Base-by-base conservation (phyloP, 2,113 vertebrate species). In the Corythaixoides concolor region DNA sequence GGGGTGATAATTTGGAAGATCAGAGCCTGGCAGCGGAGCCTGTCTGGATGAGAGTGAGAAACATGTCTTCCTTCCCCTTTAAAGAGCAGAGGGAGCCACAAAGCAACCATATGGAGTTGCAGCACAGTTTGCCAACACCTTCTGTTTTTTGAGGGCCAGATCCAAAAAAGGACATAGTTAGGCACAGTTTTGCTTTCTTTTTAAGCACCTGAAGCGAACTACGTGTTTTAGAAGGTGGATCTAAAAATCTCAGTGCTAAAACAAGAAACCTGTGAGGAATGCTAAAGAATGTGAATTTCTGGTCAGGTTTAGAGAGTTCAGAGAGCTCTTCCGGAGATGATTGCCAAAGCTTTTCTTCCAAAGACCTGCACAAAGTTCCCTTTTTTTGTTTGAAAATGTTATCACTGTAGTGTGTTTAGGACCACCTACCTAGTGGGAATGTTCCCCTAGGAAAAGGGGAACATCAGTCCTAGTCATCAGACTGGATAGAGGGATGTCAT, bases 131-230 rank as follows among this genome's bases (percentile, higher is more conserved):
- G 94, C 94, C 86, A 81, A 89, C 67, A 74, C 74, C 88, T 72
- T 93, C 97, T 97, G 96, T 49, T 43, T 87, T 79, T 68, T 79
- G 78, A 95, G 58, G 83, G 92, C 53, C 77, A 89, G 69, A 89
- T 94, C 74, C 89, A 94, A 83, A 21, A 79, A 68, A 79, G 89
- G 93, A 82, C 81, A 45, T 45, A 45, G 91, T 24, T 45, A 81
- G 70, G 62, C 74, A 95, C 45, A 32, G 66, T 60, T 89, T 82
- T 89, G 11, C 5, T 72, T 88, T 53, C 50, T 69, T 89, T 69
- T 66, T 41, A 62, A 72, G 66, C 81, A 45, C 87, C 60, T 88
- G 87, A 95, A 89, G 45, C 23, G 60, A 94, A 27, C 35, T 37
- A 3, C 15, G 2, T 58, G 39, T 17, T 89, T 91, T 50, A 80